Evolutionary conservation across 1,140 invertebrate genomes (phyloP), one percentile per base, ranked within the genome.

Genomic region (Episyrphus balteatus): DNA sequence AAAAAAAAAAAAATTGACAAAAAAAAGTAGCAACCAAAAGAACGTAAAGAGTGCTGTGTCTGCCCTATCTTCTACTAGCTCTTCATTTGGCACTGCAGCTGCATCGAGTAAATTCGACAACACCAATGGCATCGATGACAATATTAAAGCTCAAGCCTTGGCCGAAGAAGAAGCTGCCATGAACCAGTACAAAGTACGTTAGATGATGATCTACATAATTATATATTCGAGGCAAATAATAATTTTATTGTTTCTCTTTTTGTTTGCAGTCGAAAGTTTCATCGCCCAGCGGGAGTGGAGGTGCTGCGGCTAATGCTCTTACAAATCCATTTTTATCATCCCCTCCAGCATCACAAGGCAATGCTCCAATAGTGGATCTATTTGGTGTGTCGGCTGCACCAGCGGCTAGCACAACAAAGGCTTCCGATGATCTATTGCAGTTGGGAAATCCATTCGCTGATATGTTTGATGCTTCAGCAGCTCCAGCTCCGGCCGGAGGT

Each of bases 91-190:
- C 49, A 80, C 84, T 54, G 84, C 82, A 49, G 84, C 83, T 31
- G 81, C 81, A 34, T 85, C 82, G 41, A 77, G 79, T n/a, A 74
- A 81, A 34, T 77, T 83, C 39, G 83, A 86, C 57, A 75, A 75
- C 50, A 73, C 77, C 41, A 84, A 84, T 62, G 84, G 83, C 58
- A 85, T 89, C 51, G 88, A 92, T 56, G 92, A 95, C 56, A 81
- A 80, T 47, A 71, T 92, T 3, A 84, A 86, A 59, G 83, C 87
- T 57, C 83, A 89, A 66, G 88, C 84, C 31, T 72, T 97, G 26
- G 92, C 92, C 40, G 93, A 98, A 68, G 93, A 97, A 71, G 91
- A 94, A 69, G 88, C 89, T 26, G 86, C 86, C 31, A 84, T 97
- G 75, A 93, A 91, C 71, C 88, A 94, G 66, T 89, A 94, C 60